These are phyloP conservation scores for Paratrypauchen microcephalus DNA, from an alignment of 2,797 vertebrate genomes.

Conservation along the genomic window DNA sequence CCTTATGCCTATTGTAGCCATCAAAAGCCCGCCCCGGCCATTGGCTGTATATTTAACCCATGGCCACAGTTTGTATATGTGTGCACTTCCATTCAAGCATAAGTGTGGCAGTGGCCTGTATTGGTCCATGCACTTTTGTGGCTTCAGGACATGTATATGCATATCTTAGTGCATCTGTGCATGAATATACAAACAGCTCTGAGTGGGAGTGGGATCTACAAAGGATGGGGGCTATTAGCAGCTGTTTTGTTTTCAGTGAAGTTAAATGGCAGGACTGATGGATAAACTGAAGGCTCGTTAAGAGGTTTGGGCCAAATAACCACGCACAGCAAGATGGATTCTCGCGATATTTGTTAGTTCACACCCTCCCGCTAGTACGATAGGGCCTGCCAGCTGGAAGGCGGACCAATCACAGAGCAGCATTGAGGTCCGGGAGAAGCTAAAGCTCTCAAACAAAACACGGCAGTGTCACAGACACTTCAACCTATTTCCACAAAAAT, in stretches of 20 bases:
- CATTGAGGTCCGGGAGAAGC: too few species aligned
- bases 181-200: slow-evolving; percentile 52
- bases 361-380: too few species aligned
- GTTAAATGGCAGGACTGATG: slow-evolving; percentile 1
- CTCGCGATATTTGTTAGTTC: too few species aligned
- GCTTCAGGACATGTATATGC: slow-evolving; percentile 24
- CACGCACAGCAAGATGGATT: too few species aligned
- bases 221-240: background rate
- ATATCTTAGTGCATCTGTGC: slow-evolving; percentile 36
- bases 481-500: too few species aligned
- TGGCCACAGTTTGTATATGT: slow-evolving; percentile 21
- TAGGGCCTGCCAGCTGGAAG: too few species aligned
- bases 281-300: background rate
- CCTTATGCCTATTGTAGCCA: slow-evolving; percentile 9
- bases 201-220: slow-evolving; percentile 26
- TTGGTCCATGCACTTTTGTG: slow-evolving; percentile 40
- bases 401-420: too few species aligned
- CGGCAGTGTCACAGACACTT: too few species aligned
- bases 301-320: background rate
- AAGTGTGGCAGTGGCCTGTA: slow-evolving; percentile 26
- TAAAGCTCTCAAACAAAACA: too few species aligned
- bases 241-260: background rate
- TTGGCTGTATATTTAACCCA: slow-evolving; percentile 25
- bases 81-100: slow-evolving; percentile 31
- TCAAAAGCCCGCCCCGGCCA: slow-evolving; percentile 31